phyloP scores from a whole-genome alignment of 2,797 vertebrate species.

The Mastacembelus armatus region DNA sequence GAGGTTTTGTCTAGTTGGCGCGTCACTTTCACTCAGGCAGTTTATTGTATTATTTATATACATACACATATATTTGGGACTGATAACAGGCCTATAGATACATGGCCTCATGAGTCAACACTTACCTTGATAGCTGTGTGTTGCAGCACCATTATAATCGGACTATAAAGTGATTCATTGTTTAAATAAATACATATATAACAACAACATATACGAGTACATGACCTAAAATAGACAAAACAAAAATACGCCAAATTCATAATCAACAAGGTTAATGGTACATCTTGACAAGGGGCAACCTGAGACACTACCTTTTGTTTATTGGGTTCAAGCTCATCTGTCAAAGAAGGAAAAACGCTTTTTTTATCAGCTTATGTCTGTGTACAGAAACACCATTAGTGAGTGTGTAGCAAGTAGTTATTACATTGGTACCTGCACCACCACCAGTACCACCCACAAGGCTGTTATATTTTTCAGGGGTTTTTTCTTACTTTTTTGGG shows the following conservation, averaged over 20 bases:
- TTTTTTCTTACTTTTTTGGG: constrained; percentile 3
- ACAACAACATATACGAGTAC: not conserved
- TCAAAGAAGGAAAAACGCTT: no score
- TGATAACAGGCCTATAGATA: constrained; percentile 2
- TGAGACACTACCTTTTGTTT: no score
- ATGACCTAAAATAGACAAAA: not conserved
- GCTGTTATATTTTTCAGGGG: constrained; percentile 5
- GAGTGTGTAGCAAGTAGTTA: no score
- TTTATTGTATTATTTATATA: constrained; percentile 5
- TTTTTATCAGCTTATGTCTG: no score
- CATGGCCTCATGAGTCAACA: not conserved
- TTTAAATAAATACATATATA: not conserved
- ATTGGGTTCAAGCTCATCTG: not conserved
- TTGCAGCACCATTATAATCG: not conserved
- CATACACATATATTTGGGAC: not conserved
- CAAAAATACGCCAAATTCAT: not conserved
- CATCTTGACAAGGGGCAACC: no score
- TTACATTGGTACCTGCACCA: constrained; percentile 7
- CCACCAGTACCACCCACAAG: constrained; percentile 5
- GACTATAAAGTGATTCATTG: not conserved
- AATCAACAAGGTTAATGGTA: not conserved
- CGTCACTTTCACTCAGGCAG: not conserved
- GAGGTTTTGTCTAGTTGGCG: not conserved
- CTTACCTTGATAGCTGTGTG: not conserved
- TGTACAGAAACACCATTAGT: no score